Percentiles rank a stretch among this genome's conserved stretches.
Evolutionary conservation across 2,113 vertebrate species (phyloP).

Genomic region (Gasterosteus nipponicus): DNA sequence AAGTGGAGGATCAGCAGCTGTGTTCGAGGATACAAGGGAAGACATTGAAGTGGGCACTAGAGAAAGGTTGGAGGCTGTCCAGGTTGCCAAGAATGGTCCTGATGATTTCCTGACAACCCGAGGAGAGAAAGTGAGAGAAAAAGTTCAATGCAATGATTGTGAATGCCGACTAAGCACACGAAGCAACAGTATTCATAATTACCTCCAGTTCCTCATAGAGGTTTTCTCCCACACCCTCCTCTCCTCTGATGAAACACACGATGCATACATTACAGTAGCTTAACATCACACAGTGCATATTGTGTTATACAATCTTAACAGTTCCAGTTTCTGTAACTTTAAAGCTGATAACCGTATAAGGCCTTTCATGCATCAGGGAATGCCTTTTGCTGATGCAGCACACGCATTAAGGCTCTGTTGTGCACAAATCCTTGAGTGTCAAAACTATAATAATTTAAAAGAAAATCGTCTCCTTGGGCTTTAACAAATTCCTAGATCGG

Average conservation of each 20-base stretch:
- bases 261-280: background rate
- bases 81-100: slow-evolving; percentile 77
- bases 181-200: slow-evolving; percentile 15
- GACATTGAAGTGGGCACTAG: slow-evolving; percentile 70
- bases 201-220: slow-evolving; percentile 75
- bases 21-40: slow-evolving; percentile 79
- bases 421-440: background rate
- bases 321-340: background rate
- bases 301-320: background rate
- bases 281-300: background rate
- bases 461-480: slow-evolving; percentile 9
- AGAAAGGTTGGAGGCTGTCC: slow-evolving; percentile 77
- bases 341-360: background rate
- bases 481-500: slow-evolving; percentile 13
- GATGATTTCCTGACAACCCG: slow-evolving; percentile 74
- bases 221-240: slow-evolving; percentile 30
- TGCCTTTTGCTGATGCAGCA: background rate
- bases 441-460: slow-evolving; percentile 5
- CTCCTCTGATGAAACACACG: slow-evolving; percentile 55
- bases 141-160: background rate
- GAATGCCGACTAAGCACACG: background rate
- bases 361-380: background rate
- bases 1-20: background rate
- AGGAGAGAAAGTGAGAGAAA: background rate
- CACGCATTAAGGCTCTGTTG: background rate